These are phyloP conservation scores for Baronia brevicornis DNA, from an alignment of 2,888 invertebrate genomes.

Conservation along the genomic window DNA sequence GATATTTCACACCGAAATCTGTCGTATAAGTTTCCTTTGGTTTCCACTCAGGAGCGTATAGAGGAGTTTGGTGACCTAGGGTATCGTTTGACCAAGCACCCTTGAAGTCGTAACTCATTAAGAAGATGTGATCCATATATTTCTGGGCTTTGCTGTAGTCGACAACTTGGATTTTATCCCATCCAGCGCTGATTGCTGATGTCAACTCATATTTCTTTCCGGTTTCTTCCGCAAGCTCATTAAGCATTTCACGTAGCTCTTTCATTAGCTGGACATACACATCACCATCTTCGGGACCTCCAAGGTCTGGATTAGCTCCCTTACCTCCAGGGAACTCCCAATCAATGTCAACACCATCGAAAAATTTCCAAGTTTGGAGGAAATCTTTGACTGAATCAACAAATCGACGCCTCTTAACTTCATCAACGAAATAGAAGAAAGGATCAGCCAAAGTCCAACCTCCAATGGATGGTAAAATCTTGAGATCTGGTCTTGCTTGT, in stretches of 20 bases:
- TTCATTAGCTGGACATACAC: slow-evolving; percentile 58
- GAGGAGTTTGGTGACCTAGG: slow-evolving; percentile 57
- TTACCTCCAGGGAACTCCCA: slow-evolving; percentile 73
- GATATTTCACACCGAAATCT: slow-evolving; percentile 61
- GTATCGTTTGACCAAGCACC: slow-evolving; percentile 69
- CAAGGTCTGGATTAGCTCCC: slow-evolving; percentile 63
- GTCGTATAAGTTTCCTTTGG: slow-evolving; percentile 66
- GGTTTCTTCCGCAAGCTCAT: slow-evolving; percentile 52
- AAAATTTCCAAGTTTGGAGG: slow-evolving; percentile 68
- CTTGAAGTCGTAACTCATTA: slow-evolving; percentile 70
- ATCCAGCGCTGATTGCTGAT: slow-evolving; percentile 68
- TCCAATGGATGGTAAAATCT: slow-evolving; percentile 62
- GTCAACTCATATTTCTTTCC: slow-evolving; percentile 66
- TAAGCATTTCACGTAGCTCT: slow-evolving; percentile 61
- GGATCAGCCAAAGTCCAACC: slow-evolving; percentile 70
- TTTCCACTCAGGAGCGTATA: slow-evolving; percentile 61
- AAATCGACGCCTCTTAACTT: slow-evolving; percentile 54
- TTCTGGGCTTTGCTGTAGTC: slow-evolving; percentile 62
- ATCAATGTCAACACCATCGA: slow-evolving; percentile 67
- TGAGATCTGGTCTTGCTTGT: slow-evolving; percentile 60
- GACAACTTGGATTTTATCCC: slow-evolving; percentile 70
- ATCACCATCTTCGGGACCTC: slow-evolving; percentile 59
- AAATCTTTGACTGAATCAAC: slow-evolving; percentile 65
- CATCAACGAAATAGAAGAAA: slow-evolving; percentile 63
- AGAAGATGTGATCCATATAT: slow-evolving; percentile 69